A percentile compares a stretch with the other conserved stretches of the same genome.
Evolutionary conservation across 2,113 vertebrate genomes (phyloP).

Genomic region (Pomatostomus ruficeps): DNA sequence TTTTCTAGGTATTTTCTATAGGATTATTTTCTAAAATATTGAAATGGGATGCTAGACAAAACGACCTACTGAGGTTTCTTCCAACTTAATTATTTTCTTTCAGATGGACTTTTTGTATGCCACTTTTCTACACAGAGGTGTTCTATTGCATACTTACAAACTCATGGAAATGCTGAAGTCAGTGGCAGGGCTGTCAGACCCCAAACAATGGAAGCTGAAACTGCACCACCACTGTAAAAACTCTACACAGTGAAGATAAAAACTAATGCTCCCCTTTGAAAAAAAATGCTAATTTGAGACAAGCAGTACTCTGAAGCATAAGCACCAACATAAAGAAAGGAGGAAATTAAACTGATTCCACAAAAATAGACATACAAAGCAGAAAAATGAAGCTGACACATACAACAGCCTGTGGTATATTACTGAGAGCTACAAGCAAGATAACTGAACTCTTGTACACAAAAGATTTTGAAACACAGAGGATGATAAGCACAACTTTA

Average conservation of each 20-base stretch:
- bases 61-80: not conserved
- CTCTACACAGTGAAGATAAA: not conserved
- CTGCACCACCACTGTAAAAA: not conserved
- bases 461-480: not conserved
- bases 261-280: not conserved
- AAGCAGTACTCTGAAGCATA: not conserved
- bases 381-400: not conserved
- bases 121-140: not conserved
- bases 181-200: not conserved
- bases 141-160: not conserved
- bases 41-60: not conserved
- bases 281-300: not conserved
- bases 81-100: not conserved
- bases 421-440: not conserved
- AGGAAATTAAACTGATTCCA: conserved; percentile 28
- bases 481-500: not conserved
- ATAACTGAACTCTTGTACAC: not conserved
- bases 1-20: not conserved
- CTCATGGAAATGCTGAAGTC: not conserved
- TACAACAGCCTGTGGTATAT: not conserved
- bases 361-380: not conserved
- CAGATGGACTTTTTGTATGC: not conserved
- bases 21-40: not conserved
- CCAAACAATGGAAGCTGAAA: not conserved
- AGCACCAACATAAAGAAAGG: not conserved